phyloP scores from a whole-genome alignment of 2,797 vertebrate genomes.

The Pitangus sulphuratus region DNA sequence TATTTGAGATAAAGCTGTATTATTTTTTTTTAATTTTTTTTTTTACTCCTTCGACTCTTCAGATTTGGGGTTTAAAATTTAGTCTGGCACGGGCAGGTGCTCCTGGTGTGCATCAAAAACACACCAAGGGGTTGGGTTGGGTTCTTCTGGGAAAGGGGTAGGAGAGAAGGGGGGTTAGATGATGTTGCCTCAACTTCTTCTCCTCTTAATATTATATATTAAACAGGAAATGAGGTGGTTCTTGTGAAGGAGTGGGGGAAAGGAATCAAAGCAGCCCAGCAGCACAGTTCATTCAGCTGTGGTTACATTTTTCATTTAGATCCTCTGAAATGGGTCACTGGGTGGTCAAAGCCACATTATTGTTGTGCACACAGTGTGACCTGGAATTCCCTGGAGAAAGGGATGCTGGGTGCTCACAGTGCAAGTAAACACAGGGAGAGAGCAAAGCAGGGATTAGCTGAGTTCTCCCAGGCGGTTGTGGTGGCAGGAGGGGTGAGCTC shows the following conservation, averaged over 20 bases:
- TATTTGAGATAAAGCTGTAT: neutral
- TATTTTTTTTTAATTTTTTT: neutral
- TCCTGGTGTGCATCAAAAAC: neutral
- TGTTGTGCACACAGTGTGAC: neutral
- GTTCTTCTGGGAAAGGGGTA: neutral
- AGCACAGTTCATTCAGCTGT: neutral
- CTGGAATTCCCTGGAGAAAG: neutral
- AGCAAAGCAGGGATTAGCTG: neutral
- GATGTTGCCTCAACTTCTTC: neutral
- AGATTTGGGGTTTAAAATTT: neutral
- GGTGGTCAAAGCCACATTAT: neutral
- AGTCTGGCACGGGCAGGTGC: neutral
- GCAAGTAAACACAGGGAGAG: neutral
- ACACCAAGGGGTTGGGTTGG: neutral
- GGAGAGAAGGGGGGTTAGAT: neutral
- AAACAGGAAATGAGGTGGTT: constrained; percentile 22
- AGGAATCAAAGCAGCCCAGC: neutral
- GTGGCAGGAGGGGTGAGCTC: neutral
- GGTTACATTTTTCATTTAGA: constrained; percentile 21
- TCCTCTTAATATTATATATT: neutral
- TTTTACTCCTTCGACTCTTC: neutral
- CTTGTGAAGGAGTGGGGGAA: neutral
- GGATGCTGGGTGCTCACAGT: neutral
- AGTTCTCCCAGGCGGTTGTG: neutral
- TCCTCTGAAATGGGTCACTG: constrained; percentile 3